Evolutionary conservation across 2,888 invertebrate species (phyloP).

Genomic region (Perdita meconis): DNA sequence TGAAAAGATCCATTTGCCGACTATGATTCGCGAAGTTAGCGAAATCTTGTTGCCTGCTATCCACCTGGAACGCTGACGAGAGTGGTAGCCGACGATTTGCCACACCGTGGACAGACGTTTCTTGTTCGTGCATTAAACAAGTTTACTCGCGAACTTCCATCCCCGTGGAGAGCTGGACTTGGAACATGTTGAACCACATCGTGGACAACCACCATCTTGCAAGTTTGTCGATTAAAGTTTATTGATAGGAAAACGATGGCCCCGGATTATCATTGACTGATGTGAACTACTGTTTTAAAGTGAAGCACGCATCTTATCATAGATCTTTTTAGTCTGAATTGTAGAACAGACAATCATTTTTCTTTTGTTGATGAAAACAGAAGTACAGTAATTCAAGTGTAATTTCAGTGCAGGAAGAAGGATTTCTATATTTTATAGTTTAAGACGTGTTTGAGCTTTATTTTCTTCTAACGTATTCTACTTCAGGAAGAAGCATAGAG

Average conservation of each 20-base stretch:
- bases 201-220: slow-evolving; percentile 6
- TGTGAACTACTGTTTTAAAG: too few relatives aligned
- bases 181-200: slow-evolving; percentile 18
- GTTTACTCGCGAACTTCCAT: slow-evolving; percentile 53
- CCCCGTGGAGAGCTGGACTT: slow-evolving; percentile 26
- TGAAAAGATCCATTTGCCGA: slow-evolving; percentile 64
- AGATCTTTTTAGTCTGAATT: too few relatives aligned
- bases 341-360: too few relatives aligned
- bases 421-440: too few relatives aligned
- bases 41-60: slow-evolving; percentile 59
- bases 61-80: slow-evolving; percentile 34
- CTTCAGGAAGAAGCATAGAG: too few relatives aligned
- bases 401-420: too few relatives aligned
- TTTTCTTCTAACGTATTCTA: too few relatives aligned
- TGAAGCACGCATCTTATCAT: too few relatives aligned
- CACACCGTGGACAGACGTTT: slow-evolving; percentile 45
- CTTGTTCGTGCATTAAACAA: slow-evolving; percentile 67
- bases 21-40: slow-evolving; percentile 60
- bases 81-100: slow-evolving; percentile 38
- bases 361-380: too few relatives aligned
- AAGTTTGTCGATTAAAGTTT: slow-evolving; percentile 17
- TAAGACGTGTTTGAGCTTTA: too few relatives aligned
- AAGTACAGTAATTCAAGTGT: too few relatives aligned
- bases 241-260: slow-evolving; percentile 1
- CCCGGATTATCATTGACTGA: background rate